phyloP scores from a whole-genome alignment of 2,113 vertebrate species.

The Sinocyclocheilus grahami region DNA sequence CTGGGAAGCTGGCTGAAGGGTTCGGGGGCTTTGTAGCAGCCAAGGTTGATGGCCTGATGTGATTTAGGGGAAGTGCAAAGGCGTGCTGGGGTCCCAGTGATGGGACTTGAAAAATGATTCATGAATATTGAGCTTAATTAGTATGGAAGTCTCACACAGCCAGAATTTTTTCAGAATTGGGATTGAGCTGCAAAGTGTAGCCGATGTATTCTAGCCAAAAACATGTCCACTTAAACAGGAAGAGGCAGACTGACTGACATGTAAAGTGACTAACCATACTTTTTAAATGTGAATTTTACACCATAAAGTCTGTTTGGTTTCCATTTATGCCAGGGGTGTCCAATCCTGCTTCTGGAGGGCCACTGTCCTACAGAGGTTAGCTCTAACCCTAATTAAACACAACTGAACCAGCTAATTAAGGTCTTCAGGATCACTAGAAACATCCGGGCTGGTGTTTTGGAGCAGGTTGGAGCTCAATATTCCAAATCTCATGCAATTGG shows the following conservation, averaged over 20 bases:
- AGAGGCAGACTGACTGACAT: background rate
- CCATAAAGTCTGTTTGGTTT: background rate
- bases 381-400: no score
- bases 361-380: no score
- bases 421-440: no score
- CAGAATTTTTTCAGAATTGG: background rate
- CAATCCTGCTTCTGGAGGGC: no score
- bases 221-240: background rate
- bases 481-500: background rate
- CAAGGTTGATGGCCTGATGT: constrained; percentile 27
- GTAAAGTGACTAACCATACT: background rate
- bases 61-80: constrained; percentile 4
- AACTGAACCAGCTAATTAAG: no score
- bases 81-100: constrained; percentile 10
- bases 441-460: background rate
- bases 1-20: constrained; percentile 22
- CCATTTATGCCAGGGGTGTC: no score
- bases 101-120: background rate
- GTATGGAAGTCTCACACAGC: background rate
- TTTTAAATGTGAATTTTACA: background rate
- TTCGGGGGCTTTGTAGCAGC: background rate
- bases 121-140: constrained; percentile 4
- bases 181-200: background rate
- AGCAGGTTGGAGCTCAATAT: background rate
- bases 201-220: background rate